Conservation (phyloP, 2,797 vertebrate species). For the Caiman crocodilus region DNA sequence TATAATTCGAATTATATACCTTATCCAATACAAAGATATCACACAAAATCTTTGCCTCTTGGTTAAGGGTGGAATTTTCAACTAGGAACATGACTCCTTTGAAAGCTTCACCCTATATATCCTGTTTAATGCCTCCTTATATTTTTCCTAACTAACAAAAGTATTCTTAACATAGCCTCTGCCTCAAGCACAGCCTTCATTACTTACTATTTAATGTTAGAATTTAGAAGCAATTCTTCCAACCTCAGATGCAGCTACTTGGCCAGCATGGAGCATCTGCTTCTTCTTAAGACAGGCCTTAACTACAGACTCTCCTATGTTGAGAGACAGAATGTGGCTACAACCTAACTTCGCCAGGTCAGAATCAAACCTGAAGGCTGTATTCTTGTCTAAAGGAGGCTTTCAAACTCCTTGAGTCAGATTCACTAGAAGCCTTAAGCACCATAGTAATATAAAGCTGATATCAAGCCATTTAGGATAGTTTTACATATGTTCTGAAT, state of each 20-base stretch:
- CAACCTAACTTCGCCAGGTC: background rate
- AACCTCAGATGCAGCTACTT: background rate
- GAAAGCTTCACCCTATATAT: background rate
- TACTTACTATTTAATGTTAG: background rate
- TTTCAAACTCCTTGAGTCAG: background rate
- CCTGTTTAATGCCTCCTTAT: too few species aligned
- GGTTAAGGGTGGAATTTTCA: background rate
- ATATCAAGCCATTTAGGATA: too few species aligned
- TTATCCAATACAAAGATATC: background rate
- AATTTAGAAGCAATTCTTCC: background rate
- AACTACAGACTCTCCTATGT: background rate
- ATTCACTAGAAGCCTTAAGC: background rate
- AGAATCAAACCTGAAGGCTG: background rate
- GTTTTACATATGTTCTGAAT: background rate
- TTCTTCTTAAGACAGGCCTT: background rate
- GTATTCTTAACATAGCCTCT: background rate
- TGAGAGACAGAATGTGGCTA: background rate
- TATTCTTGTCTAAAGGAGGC: background rate
- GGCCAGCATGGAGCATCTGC: background rate
- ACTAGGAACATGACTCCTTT: background rate
- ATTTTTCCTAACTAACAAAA: background rate
- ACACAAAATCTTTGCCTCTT: background rate
- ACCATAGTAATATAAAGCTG: background rate
- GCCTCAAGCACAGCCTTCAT: background rate
- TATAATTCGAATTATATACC: background rate